phyloP scores from a whole-genome alignment of 2,113 vertebrate species.

The Cromileptes altivelis region DNA sequence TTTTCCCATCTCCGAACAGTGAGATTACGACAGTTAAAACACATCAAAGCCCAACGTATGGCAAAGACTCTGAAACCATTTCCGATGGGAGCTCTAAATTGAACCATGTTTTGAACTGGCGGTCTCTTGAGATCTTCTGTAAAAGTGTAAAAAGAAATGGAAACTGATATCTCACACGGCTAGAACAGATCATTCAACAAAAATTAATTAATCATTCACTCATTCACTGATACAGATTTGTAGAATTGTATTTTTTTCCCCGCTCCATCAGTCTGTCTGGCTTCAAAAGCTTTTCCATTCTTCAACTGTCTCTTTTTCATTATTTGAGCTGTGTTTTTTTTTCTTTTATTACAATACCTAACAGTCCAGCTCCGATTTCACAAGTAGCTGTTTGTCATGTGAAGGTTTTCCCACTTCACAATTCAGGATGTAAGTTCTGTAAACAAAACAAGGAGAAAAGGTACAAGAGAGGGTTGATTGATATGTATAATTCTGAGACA shows the following conservation, averaged over 20 bases:
- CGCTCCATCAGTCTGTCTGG: conserved; percentile 35
- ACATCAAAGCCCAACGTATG: conserved; percentile 75
- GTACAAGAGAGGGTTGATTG: conserved; percentile 29
- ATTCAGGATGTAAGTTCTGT: conserved; percentile 40
- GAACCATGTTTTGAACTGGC: conserved; percentile 82
- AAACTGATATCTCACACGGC: conserved; percentile 78
- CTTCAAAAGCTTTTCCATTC: conserved; percentile 71
- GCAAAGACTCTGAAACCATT: conserved; percentile 67
- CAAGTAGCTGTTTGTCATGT: conserved; percentile 27
- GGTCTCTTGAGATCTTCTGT: conserved; percentile 78
- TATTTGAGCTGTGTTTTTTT: conserved; percentile 35
- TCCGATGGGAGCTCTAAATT: conserved; percentile 75
- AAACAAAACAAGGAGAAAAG: conserved; percentile 54
- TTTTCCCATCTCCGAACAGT: conserved; percentile 61
- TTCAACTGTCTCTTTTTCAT: conserved; percentile 64
- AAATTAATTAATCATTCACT: conserved; percentile 83
- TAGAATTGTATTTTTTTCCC: conserved; percentile 66
- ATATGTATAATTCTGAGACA: conserved; percentile 41
- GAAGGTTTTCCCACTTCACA: conserved; percentile 2
- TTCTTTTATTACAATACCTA: conserved; percentile 24
- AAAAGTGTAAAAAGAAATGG: conserved; percentile 74
- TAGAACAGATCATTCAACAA: conserved; percentile 75
- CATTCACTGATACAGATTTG: conserved; percentile 77
- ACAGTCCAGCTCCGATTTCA: conserved; percentile 20
- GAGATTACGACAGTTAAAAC: conserved; percentile 72